Evolutionary conservation across 2,797 vertebrate species (phyloP).

Genomic region (Galago senegalensis): DNA sequence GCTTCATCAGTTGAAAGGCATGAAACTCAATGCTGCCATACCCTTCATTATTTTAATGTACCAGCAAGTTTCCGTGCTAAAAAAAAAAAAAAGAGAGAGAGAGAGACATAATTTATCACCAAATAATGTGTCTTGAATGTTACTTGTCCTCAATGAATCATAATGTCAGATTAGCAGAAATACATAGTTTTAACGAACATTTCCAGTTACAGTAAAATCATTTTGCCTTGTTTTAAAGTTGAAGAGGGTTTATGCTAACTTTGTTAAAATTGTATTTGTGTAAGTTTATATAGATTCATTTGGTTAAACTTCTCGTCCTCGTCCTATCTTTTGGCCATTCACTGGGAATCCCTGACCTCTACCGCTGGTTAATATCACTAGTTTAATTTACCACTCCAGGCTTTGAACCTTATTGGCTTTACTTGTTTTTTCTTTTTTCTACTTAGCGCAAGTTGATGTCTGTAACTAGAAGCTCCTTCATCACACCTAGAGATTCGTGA

Average conservation of each 20-base stretch:
- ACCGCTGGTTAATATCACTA: neutral
- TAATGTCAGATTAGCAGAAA: neutral
- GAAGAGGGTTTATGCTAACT: neutral
- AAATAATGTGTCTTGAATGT: neutral
- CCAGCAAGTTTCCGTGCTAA: neutral
- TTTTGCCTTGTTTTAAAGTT: neutral
- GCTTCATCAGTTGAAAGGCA: neutral
- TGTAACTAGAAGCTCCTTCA: neutral
- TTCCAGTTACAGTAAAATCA: neutral
- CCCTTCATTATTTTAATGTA: neutral
- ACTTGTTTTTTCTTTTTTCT: neutral
- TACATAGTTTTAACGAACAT: neutral
- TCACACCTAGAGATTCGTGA: neutral
- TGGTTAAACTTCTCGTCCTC: neutral
- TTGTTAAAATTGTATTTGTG: neutral
- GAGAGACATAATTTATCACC: neutral
- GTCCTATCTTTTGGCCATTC: neutral
- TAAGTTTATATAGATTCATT: neutral
- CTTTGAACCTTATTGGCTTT: neutral
- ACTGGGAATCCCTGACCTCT: neutral
- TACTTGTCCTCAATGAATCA: constrained; percentile 5
- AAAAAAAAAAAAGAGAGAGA: neutral
- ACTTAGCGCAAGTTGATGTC: neutral
- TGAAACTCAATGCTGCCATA: neutral
- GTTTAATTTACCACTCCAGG: neutral